These are phyloP conservation scores for Raja brachyura DNA, from an alignment of 2,113 vertebrate genomes.

Conservation along the genomic window DNA sequence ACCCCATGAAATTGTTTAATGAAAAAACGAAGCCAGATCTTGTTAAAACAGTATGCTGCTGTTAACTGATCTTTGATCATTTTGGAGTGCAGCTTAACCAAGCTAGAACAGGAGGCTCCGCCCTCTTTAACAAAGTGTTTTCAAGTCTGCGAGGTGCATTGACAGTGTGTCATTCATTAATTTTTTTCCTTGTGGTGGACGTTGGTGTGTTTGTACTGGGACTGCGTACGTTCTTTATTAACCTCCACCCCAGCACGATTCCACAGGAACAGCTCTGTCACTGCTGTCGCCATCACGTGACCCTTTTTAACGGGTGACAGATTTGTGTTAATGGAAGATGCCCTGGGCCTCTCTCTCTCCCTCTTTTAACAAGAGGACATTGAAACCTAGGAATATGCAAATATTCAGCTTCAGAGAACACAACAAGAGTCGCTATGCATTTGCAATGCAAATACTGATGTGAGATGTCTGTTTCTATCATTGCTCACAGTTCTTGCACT, in stretches of 20 bases:
- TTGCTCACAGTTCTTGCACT: slow-evolving; percentile 37
- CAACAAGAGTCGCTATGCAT: slow-evolving; percentile 2
- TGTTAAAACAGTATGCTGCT: slow-evolving; percentile 17
- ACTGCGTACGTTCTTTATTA: slow-evolving; percentile 27
- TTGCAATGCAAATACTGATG: slow-evolving; percentile 34
- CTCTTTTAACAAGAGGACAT: slow-evolving; percentile 32
- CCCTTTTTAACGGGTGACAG: slow-evolving; percentile 38
- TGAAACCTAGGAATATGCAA: slow-evolving; percentile 32
- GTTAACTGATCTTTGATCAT: slow-evolving; percentile 26
- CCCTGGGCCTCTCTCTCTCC: slow-evolving; percentile 33
- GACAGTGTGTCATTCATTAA: slow-evolving; percentile 36
- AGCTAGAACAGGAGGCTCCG: neutral
- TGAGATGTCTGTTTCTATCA: slow-evolving; percentile 38
- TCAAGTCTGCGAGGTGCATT: slow-evolving; percentile 28
- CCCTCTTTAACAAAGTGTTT: slow-evolving; percentile 34
- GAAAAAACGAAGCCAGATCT: slow-evolving; percentile 11
- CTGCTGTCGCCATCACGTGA: slow-evolving; percentile 36
- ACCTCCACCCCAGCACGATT: slow-evolving; percentile 35
- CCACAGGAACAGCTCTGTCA: slow-evolving; percentile 29
- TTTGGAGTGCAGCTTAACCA: slow-evolving; percentile 19
- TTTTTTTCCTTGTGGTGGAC: slow-evolving; percentile 12
- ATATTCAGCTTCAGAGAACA: slow-evolving; percentile 27
- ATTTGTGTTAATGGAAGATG: slow-evolving; percentile 39
- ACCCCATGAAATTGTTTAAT: slow-evolving; percentile 7
- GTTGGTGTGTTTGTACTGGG: slow-evolving; percentile 31